Conservation (phyloP, 2,888 invertebrate species). For the Deroplatys truncata region DNA sequence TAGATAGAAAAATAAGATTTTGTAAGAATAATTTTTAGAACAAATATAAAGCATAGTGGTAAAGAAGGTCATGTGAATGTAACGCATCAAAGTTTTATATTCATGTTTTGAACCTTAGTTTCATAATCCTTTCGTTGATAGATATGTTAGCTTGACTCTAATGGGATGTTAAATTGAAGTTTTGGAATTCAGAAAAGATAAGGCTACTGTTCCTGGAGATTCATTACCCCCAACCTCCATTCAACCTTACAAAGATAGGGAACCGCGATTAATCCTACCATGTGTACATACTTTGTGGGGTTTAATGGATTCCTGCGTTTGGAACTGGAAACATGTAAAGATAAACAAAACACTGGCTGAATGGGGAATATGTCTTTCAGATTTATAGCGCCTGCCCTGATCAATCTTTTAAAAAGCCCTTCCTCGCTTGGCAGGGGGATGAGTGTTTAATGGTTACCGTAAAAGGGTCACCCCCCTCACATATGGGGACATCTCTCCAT, state of each 20-base stretch:
- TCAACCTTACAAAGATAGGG: background rate
- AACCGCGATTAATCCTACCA: background rate
- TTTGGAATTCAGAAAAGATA: background rate
- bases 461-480: background rate
- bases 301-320: background rate
- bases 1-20: too few species aligned
- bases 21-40: too few species aligned
- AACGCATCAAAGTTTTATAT: background rate
- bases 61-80: too few species aligned
- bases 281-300: background rate
- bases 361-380: background rate
- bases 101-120: background rate
- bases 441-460: background rate
- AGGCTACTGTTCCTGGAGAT: background rate
- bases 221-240: background rate
- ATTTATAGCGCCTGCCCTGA: background rate
- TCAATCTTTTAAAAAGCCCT: background rate
- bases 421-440: background rate
- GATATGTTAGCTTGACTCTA: background rate
- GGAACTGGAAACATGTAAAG: background rate
- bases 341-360: background rate
- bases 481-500: background rate
- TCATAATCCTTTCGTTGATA: background rate
- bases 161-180: background rate
- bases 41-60: too few species aligned